A percentile compares a stretch with the other conserved stretches of the same genome.
Evolutionary conservation across 2,888 invertebrate species (phyloP).

Genomic region (Lepeophtheirus nordmannii): DNA sequence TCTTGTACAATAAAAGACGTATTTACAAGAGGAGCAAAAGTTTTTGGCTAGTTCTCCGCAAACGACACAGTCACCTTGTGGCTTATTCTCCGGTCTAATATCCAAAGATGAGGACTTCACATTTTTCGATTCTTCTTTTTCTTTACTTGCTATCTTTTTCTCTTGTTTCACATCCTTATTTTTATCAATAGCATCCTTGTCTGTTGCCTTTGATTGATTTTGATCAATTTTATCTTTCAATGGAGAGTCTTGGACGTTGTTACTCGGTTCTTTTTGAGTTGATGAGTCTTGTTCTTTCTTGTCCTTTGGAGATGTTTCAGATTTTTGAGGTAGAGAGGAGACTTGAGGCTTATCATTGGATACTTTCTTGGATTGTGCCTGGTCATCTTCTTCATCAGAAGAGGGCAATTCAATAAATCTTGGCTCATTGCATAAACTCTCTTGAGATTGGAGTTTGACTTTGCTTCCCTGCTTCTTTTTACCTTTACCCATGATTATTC

Average conservation of each 20-base stretch:
- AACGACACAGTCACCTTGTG: constrained; percentile 26
- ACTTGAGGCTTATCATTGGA: not conserved
- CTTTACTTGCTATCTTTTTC: not conserved
- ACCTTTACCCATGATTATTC: constrained; percentile 11
- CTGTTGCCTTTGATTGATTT: not conserved
- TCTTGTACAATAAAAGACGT: constrained; percentile 27
- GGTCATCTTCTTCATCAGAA: not conserved
- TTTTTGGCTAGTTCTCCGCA: constrained; percentile 27
- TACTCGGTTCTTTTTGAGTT: constrained; percentile 4
- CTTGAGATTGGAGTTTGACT: constrained; percentile 1
- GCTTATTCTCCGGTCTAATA: constrained; percentile 16
- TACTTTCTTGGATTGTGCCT: not conserved
- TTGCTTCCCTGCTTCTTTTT: constrained; percentile 4
- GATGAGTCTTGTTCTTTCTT: not conserved
- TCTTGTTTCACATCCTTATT: not conserved
- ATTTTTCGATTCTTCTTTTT: not conserved
- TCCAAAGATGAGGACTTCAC: not conserved
- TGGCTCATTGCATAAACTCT: constrained; percentile 1
- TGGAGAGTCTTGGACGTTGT: not conserved
- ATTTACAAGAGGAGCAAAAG: constrained; percentile 28
- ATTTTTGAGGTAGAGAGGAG: not conserved
- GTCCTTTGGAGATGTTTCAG: no score
- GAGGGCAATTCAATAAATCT: constrained; percentile 8
- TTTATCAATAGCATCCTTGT: not conserved
- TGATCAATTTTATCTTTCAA: not conserved